Base-by-base conservation (phyloP, 2,113 vertebrate species). In the Pachypanchax playfairii region DNA sequence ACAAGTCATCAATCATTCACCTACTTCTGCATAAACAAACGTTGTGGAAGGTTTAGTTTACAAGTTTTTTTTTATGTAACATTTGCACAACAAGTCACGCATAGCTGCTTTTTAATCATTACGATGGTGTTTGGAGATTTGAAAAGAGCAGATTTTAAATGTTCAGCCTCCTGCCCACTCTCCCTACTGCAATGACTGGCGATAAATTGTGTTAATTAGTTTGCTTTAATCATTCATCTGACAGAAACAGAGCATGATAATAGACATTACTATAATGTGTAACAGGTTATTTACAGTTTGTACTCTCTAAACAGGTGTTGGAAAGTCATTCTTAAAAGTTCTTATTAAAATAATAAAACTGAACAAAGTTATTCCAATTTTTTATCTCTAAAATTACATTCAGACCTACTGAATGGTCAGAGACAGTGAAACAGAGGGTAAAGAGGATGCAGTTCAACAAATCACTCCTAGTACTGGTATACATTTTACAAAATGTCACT, bases 361-460 rank as follows among this genome's bases (percentile, higher is more conserved):
- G 41, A 43, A 43, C 18, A 43, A 10, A 6, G 17, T 18, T 12
- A 18, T 41, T 43, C 10, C 3, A 21, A 43, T 21, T 22, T 46
- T 65, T 58, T 52, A 56, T 7, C 17, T 41, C 54, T 26, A 67
- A 44, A 70, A 64, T 70, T 61, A 61, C 54, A 60, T 35, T 44
- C 67, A 76, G 56, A 76, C 62, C 60, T 67, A 52, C 47, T 26
- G 71, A 74, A 54, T 59, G 35, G 13, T 65, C 52, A 57, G 24
- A 70, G 42, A 11, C 41, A 44, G 33, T 14, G 4, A 36, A 21
- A 42, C 9, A 22, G 25, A 48, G 20, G 51, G 17, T 24, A n/a
- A 50, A 25, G 11, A 28, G 57, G 26, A 44, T 46, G 49, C 52
- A 39, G 56, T 56, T 65, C 67, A 77, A 62, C 55, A 49, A 73